Evolutionary conservation across 1,140 invertebrate genomes (phyloP).

Genomic region (Penaeus vannamei): DNA sequence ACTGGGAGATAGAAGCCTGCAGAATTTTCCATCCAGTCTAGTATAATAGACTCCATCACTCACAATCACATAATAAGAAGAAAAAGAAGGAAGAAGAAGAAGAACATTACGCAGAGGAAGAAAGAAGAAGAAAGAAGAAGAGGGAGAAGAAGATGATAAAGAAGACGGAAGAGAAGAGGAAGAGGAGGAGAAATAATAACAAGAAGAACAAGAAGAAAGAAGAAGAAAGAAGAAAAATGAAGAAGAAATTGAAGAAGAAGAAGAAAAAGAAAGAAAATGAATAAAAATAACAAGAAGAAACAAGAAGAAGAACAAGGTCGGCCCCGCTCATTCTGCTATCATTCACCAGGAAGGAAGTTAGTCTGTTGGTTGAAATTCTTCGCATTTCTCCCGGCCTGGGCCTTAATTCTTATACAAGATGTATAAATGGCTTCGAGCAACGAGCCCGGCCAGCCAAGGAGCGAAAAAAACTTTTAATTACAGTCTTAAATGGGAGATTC

Average conservation of each 20-base stretch:
- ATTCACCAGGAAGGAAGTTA: background rate
- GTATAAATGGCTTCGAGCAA: slow-evolving; percentile 5
- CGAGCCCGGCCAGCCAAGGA: background rate
- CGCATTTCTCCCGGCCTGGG: background rate
- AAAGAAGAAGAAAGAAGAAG: background rate
- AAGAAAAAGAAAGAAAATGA: background rate
- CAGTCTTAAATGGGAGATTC: slow-evolving; percentile 61
- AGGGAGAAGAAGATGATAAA: too few species aligned
- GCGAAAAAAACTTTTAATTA: slow-evolving; percentile 58
- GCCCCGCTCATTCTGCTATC: background rate
- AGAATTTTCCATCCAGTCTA: too few species aligned
- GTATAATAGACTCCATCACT: too few species aligned
- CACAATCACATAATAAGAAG: too few species aligned
- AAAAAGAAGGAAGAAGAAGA: too few species aligned
- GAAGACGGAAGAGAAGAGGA: background rate
- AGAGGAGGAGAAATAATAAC: background rate
- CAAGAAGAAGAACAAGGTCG: background rate
- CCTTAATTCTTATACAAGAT: slow-evolving; percentile 19
- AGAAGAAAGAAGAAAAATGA: background rate
- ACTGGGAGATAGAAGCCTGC: too few species aligned
- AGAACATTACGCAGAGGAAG: too few species aligned
- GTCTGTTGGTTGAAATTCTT: slow-evolving; percentile 5
- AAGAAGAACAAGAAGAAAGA: background rate
- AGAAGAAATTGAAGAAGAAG: background rate
- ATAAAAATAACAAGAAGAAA: background rate